Evolutionary conservation across 2,888 invertebrate genomes (phyloP), one percentile per base, ranked within the genome.

Genomic region (Drosophila formosana): DNA sequence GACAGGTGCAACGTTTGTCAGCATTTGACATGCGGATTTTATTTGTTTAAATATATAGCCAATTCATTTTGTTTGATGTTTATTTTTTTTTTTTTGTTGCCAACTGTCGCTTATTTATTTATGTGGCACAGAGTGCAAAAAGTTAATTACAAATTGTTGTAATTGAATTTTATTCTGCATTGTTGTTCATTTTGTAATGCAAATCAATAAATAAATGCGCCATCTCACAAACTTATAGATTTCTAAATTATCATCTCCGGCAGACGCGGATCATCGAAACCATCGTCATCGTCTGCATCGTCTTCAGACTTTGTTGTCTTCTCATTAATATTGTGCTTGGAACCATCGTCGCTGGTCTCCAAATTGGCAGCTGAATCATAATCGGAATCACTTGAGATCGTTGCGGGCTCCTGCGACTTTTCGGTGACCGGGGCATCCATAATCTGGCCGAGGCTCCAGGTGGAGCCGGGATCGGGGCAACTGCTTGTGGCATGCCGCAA

Each of bases 111-210:
- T 18, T 18, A 1, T 39, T 7, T 3, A 7, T 34, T 34, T 34
- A 11, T 34, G 9, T 34, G 11, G 34, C 34, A 64, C 52, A 18
- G 18, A 18, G 18, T 82, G 75, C 75, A 65, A 75, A 78, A 87
- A 66, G 85, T 82, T 88, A 81, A 88, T 88, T 88, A 81, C 63
- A 78, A 88, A 65, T 73, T 66, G 70, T 85, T 84, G 75, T 78
- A 88, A 81, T 87, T 82, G 71, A 65, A 73, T 75, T 84, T 69
- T 56, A 81, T 74, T 45, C 66, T 58, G 46, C 60, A 66, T n/a
- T n/a, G n/a, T 79, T 75, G 60, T 82, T 61, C 65, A 62, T 32
- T 70, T 62, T 55, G 37, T 28, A 37, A 3, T 13, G 11, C 5
- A 51, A 18, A 18, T 18, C 47, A 47, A 28, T 28, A 28, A 11